Conservation (phyloP, 1,140 invertebrate genomes). For the Tyrophagus putrescentiae region DNA sequence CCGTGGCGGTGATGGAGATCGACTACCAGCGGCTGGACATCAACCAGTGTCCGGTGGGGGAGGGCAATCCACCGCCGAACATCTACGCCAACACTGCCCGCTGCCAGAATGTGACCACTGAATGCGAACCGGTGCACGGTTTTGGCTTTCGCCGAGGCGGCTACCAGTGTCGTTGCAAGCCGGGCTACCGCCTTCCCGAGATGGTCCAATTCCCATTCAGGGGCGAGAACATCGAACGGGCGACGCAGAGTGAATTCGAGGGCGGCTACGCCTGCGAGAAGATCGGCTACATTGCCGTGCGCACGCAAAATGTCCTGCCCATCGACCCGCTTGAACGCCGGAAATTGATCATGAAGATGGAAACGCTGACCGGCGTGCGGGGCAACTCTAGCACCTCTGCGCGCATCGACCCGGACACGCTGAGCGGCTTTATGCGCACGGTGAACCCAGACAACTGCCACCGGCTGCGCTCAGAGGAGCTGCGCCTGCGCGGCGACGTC, state of each 20-base stretch:
- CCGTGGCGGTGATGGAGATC: constrained; percentile 79
- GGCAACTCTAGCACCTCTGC: constrained; percentile 22
- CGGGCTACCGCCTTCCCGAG: constrained; percentile 70
- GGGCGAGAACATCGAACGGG: constrained; percentile 81
- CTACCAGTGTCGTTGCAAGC: constrained; percentile 84
- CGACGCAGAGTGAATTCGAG: constrained; percentile 75
- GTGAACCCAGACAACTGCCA: constrained; percentile 25
- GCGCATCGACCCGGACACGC: constrained; percentile 25
- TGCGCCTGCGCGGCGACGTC: constrained; percentile 63
- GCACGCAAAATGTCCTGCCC: constrained; percentile 29
- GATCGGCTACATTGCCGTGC: constrained; percentile 58
- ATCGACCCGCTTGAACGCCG: constrained; percentile 23
- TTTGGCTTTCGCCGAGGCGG: constrained; percentile 88
- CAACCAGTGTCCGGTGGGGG: constrained; percentile 80
- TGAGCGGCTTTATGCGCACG: constrained; percentile 23
- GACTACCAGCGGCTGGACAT: constrained; percentile 95
- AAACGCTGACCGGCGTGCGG: constrained; percentile 24
- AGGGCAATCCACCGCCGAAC: constrained; percentile 76
- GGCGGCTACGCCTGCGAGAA: constrained; percentile 77
- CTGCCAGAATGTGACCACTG: constrained; percentile 82
- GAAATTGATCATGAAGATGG: constrained; percentile 24
- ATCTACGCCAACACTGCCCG: constrained; percentile 72
- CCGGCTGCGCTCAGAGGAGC: constrained; percentile 40
- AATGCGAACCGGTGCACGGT: constrained; percentile 91
- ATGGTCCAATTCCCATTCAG: constrained; percentile 72